phyloP scores from a whole-genome alignment of 2,113 vertebrate species.

The Marmota flaviventris region DNA sequence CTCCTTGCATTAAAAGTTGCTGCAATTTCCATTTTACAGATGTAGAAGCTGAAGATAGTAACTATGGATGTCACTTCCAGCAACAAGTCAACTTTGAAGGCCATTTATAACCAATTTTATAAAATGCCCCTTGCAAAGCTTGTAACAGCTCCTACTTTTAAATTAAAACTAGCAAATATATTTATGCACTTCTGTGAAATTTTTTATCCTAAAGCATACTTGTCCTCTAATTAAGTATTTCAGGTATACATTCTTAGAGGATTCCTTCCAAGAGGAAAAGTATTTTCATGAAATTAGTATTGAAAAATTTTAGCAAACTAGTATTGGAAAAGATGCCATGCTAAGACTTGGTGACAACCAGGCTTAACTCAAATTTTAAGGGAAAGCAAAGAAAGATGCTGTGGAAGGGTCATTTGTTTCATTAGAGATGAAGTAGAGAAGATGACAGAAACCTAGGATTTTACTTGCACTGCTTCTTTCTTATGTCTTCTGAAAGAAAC shows the following conservation, averaged over 20 bases:
- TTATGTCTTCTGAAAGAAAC: not conserved
- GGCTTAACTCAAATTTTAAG: not conserved
- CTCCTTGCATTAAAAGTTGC: not conserved
- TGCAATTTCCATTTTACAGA: not conserved
- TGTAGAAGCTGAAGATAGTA: not conserved
- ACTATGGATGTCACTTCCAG: not conserved
- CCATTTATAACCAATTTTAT: not conserved
- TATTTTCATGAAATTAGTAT: not conserved
- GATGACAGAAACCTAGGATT: not conserved
- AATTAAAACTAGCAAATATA: not conserved
- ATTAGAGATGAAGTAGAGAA: slow-evolving; percentile 20
- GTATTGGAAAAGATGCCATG: not conserved
- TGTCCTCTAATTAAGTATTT: not conserved
- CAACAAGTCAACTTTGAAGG: not conserved
- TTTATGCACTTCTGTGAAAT: not conserved
- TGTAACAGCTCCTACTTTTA: not conserved
- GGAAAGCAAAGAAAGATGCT: not conserved
- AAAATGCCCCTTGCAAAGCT: not conserved
- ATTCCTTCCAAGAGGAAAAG: not conserved
- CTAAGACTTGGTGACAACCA: not conserved
- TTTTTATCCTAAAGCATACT: not conserved
- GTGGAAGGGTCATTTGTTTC: not conserved
- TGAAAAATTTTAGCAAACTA: not conserved
- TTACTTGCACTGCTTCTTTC: not conserved
- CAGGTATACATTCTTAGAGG: not conserved